Evolutionary conservation across 1,140 invertebrate species (phyloP), one percentile per base, ranked within the genome.

Genomic region (Sinonovacula constricta): DNA sequence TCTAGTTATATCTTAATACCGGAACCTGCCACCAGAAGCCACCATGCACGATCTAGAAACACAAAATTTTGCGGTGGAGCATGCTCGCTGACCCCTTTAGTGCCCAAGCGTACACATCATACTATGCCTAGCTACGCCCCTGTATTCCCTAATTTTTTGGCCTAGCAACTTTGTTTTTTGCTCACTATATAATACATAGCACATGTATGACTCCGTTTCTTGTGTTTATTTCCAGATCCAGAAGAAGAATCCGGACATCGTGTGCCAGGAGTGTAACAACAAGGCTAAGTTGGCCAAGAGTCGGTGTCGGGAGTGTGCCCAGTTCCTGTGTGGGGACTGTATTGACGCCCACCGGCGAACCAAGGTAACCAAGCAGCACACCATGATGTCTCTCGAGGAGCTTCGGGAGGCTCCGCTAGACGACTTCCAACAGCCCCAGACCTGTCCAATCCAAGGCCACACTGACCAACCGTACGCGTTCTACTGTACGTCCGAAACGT

Each of bases 291-390:
- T 54, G 31, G 34, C 75, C 24, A 60, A 63, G 36, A 30, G 62
- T 24, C 66, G 75, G 30, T 78, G 75, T 49, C 62, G 67, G 30
- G 75, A 78, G 26, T 78, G 75, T 78, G 65, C 66, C 2, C 75
- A 78, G 66, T 78, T 78, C 45, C 30, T 78, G 1, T 78, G 75
- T 39, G 26, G n/a, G 2, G 75, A 78, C 33, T 78, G 75, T 68
- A 14, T 45, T 18, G 75, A 78, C 31, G 67, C 67, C 0, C 75
- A 78, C 30, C 10, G 33, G 22, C 53, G 67, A 30, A 78, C 75
- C 3, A 78, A 78, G 34, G 39, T 78, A 12, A 78, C 75, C n/a
- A 78, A 78, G 30, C 34, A 39, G n/a, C 75, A 78, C 36, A 59
- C 68, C 28, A 31, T 78, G 1, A 18, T 78, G 18, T 33, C 65